phyloP scores from a whole-genome alignment of 64 coral and sea anemone species.

The Montipora sp. region DNA sequence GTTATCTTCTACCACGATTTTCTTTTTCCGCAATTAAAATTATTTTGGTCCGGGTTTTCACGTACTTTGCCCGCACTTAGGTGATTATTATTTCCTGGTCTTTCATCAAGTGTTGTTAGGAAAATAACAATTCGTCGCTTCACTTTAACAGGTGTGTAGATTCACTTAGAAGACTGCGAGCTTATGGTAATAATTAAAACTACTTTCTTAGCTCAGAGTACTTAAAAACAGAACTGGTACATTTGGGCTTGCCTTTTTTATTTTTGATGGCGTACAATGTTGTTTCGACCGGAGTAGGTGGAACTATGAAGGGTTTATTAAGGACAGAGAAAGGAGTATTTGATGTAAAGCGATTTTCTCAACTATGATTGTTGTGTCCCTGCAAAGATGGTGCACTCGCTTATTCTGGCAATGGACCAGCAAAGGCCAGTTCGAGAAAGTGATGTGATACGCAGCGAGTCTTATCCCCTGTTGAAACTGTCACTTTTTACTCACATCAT shows the following conservation, averaged over 20 bases:
- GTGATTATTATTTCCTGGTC: neutral
- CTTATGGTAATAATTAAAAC: neutral
- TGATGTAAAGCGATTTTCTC: neutral
- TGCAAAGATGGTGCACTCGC: neutral
- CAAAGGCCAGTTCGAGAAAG: slow-evolving; percentile 43
- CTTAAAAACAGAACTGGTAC: neutral
- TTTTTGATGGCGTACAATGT: too few relatives aligned
- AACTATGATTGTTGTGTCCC: neutral
- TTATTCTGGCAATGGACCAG: slow-evolving; percentile 33
- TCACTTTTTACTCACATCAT: slow-evolving; percentile 78
- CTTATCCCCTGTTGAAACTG: slow-evolving; percentile 41
- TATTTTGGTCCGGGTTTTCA: neutral
- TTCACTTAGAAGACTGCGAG: neutral
- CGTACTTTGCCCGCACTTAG: neutral
- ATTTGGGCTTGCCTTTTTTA: neutral
- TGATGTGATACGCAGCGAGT: slow-evolving; percentile 39
- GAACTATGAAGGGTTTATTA: neutral
- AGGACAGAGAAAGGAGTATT: neutral
- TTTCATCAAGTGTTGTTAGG: neutral
- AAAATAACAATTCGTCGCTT: neutral
- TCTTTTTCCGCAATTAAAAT: neutral
- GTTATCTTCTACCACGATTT: neutral
- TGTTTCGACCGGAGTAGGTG: neutral
- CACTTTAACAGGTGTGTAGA: neutral
- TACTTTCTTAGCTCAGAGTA: too few relatives aligned